phyloP scores from a whole-genome alignment of 2,797 vertebrate species.

The Apogon hyalosoma region DNA sequence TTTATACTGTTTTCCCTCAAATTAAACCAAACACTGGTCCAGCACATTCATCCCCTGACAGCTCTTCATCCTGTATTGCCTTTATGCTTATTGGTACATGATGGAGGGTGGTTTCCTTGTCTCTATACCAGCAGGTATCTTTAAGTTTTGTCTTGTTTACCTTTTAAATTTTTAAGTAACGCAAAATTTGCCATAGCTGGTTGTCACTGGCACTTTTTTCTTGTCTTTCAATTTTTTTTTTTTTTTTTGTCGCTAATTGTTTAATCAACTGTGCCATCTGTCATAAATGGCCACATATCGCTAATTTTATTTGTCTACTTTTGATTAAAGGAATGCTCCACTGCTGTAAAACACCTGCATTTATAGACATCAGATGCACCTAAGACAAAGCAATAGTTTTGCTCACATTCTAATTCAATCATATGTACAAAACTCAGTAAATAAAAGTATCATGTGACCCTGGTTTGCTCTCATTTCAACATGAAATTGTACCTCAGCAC shows the following conservation, averaged over 20 bases:
- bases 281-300: slow-evolving; percentile 65
- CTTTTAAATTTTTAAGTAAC: slow-evolving; percentile 42
- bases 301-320: slow-evolving; percentile 60
- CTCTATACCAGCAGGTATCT: slow-evolving; percentile 60
- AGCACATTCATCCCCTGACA: slow-evolving; percentile 55
- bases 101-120: slow-evolving; percentile 65
- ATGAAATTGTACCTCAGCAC: neutral
- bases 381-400: slow-evolving; percentile 1
- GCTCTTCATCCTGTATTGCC: slow-evolving; percentile 68
- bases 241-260: slow-evolving; percentile 13
- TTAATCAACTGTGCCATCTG: slow-evolving; percentile 64
- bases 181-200: slow-evolving; percentile 65
- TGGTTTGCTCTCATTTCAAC: slow-evolving; percentile 17
- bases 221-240: slow-evolving; percentile 20
- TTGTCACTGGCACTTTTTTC: slow-evolving; percentile 63
- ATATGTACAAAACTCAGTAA: slow-evolving; percentile 15
- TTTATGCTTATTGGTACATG: slow-evolving; percentile 68
- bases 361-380: slow-evolving; percentile 8
- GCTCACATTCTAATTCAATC: slow-evolving; percentile 4
- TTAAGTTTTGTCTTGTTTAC: slow-evolving; percentile 53
- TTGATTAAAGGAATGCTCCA: slow-evolving; percentile 65
- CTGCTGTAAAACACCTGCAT: slow-evolving; percentile 42
- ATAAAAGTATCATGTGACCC: neutral
- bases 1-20: slow-evolving; percentile 58
- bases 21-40: slow-evolving; percentile 67